Evolutionary conservation across 2,113 vertebrate genomes (phyloP).

Genomic region (Edolisoma coerulescens): DNA sequence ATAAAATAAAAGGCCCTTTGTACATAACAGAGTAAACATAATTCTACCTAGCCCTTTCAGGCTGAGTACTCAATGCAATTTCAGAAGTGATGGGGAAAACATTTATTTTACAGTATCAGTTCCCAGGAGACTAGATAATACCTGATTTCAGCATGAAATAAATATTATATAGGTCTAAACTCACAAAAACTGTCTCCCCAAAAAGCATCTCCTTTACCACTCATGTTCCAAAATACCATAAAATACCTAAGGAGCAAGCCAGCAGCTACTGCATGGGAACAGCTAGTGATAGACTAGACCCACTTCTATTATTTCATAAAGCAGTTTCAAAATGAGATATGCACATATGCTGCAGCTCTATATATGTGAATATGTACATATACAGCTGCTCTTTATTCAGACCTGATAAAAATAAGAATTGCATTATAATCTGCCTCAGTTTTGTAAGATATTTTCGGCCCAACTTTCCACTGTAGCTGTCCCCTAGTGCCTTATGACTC

Average conservation of each 20-base stretch:
- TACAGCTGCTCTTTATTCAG: neutral
- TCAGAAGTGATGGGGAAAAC: neutral
- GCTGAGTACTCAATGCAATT: neutral
- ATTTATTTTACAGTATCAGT: neutral
- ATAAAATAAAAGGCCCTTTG: neutral
- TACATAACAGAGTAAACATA: neutral
- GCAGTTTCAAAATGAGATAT: neutral
- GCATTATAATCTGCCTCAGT: neutral
- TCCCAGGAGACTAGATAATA: neutral
- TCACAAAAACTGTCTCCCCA: neutral
- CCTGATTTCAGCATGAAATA: neutral
- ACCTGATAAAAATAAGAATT: neutral
- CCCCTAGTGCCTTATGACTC: neutral
- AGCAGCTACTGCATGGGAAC: neutral
- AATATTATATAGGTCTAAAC: neutral
- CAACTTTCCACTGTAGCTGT: neutral
- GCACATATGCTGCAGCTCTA: neutral
- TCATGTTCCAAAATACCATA: neutral
- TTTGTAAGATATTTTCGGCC: neutral
- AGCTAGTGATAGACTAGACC: neutral
- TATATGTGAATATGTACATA: no score
- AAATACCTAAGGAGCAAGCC: neutral
- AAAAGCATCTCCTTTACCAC: neutral
- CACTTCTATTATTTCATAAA: neutral
- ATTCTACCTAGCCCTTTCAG: neutral